These are phyloP conservation scores for Hemithea aestivaria DNA, from an alignment of 2,888 invertebrate genomes.

Conservation along the genomic window DNA sequence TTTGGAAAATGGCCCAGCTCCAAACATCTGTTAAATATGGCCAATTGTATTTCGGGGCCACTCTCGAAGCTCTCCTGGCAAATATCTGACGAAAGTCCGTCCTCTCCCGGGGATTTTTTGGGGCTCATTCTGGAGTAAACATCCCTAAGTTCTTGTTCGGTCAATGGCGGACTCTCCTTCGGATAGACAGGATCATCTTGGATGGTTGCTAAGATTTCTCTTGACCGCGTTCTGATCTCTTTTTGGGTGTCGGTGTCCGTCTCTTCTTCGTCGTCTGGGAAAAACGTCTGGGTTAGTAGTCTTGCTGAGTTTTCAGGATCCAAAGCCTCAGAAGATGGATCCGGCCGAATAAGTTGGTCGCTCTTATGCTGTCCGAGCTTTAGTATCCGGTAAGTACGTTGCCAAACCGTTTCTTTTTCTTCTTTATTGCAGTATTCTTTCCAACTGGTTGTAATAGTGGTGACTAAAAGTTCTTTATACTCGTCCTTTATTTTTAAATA, in stretches of 20 bases:
- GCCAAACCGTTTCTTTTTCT: too few relatives aligned
- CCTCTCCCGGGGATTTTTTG: neutral
- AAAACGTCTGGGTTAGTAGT: neutral
- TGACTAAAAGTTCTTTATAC: neutral
- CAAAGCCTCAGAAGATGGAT: neutral
- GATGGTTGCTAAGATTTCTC: too few relatives aligned
- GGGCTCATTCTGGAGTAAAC: neutral
- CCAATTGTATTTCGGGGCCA: neutral
- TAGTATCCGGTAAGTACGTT: too few relatives aligned
- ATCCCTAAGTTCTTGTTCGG: neutral
- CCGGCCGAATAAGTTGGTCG: neutral
- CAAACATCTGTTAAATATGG: neutral
- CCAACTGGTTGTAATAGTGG: neutral
- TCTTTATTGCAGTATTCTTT: slow-evolving; percentile 1
- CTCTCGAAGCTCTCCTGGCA: neutral
- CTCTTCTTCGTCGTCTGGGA: neutral
- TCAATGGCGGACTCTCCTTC: neutral
- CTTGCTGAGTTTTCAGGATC: neutral
- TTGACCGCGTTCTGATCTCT: neutral
- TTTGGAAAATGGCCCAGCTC: neutral
- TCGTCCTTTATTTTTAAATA: neutral
- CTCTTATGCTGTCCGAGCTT: too few relatives aligned
- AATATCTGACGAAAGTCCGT: neutral
- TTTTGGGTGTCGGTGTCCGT: neutral
- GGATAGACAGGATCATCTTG: too few relatives aligned